Base-by-base conservation (phyloP, 2,113 vertebrate genomes). In the Tachysurus vachellii region DNA sequence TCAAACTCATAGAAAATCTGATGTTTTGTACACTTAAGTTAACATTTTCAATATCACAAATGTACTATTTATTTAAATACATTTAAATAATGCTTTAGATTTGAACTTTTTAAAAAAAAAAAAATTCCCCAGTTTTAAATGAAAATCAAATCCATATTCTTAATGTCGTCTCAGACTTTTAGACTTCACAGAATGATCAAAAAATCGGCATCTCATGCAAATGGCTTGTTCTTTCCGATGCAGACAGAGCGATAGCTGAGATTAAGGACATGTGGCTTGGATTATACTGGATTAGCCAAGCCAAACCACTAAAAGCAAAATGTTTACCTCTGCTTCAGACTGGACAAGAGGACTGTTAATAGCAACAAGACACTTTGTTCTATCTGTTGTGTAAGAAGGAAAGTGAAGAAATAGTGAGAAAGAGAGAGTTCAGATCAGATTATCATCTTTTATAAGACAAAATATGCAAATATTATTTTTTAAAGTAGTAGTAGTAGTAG, bases 271-370 rank as follows among this genome's bases (percentile, higher is more conserved):
- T 92, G 91, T 89, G 70, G 89, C 81, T 79, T 90, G 93, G 94
- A 94, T 95, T 95, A 93, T 88, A 81, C 83, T 91, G 93, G 94
- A 94, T 95, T 95, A 93, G 83, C 89, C 88, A 88, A 84, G 77
- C 86, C 86, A 93, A 92, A 94, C 93, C 90, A 92, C 89, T 93
- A 90, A 95, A 94, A 92, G 91, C 91, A 91, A 42, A 88, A 88
- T 89, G 68, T 90, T 71, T 83, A 36, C 80, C 85, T 77, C 59
- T 89, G 70, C 82, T 90, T 91, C 88, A 83, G 59, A 85, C 31
- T 88, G 17, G 21, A 82, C 21, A 57, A 12, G 54, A 47, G 8
- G 2, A 44, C 42, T 50, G 17, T 73, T 87, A 70, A 86, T 42
- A 36, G 23, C 53, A 86, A 61, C 56, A 28, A 36, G 6, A 44